Conservation (phyloP, 2,888 invertebrate species). For the Cerastis rubricosa region DNA sequence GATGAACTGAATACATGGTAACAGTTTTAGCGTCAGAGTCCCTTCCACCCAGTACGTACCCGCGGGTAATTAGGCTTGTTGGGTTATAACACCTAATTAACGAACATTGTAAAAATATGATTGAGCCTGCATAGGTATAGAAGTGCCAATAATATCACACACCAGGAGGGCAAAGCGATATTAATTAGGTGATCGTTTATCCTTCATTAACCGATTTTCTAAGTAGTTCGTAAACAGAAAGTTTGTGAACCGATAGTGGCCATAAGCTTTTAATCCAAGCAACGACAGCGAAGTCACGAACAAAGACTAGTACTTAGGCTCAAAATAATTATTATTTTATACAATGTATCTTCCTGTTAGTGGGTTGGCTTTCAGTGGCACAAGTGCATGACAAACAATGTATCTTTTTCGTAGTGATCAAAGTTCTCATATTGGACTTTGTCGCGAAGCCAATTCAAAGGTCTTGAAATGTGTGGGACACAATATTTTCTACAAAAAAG, state of each 20-base stretch:
- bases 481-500: no score
- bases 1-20: no score
- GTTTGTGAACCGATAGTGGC: not conserved
- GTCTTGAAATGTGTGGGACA: not conserved
- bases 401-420: not conserved
- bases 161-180: not conserved
- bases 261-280: constrained; percentile 9
- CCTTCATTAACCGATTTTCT: not conserved
- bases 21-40: no score
- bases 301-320: not conserved
- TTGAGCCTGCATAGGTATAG: no score
- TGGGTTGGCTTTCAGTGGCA: not conserved
- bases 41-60: no score
- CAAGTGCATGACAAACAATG: not conserved
- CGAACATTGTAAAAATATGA: not conserved
- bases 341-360: constrained; percentile 6
- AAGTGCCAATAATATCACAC: not conserved
- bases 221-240: constrained; percentile 14
- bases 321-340: not conserved
- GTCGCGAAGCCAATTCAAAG: not conserved
- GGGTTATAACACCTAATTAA: not conserved
- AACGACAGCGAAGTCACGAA: constrained; percentile 11
- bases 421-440: not conserved
- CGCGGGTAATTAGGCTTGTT: not conserved
- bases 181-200: not conserved